phyloP scores from a whole-genome alignment of 2,888 invertebrate species.

The Cryptocheilus praepositus region DNA sequence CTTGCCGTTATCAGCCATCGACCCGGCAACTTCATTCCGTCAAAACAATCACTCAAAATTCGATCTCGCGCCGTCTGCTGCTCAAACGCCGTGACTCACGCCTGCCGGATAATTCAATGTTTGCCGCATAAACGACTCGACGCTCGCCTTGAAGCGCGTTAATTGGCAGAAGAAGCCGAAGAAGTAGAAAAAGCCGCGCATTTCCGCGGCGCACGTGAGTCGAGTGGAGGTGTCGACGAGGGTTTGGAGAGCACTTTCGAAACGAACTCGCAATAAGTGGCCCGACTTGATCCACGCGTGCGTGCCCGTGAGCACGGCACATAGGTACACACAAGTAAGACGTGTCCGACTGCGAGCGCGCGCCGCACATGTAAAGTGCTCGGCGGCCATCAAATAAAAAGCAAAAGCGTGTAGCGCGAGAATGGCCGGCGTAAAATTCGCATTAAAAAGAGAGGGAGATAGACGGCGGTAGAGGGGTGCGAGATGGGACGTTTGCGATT shows the following conservation, averaged over 20 bases:
- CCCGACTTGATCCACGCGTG: conserved; percentile 17
- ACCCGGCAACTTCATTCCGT: too few species aligned
- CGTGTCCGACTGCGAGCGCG: background rate
- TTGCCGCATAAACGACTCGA: too few species aligned
- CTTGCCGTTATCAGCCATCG: too few species aligned
- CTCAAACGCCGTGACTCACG: too few species aligned
- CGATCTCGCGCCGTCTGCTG: too few species aligned
- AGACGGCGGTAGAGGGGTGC: conserved; percentile 3
- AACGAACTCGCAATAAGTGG: conserved; percentile 25
- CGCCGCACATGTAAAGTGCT: conserved; percentile 40
- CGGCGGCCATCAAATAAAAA: conserved; percentile 50
- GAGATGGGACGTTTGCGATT: conserved; percentile 9
- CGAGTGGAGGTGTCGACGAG: conserved; percentile 1
- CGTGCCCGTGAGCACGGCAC: background rate
- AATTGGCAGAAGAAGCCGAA: conserved; percentile 1
- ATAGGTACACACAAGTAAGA: too few species aligned
- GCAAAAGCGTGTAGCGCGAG: conserved; percentile 54
- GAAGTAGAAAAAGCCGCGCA: conserved; percentile 2
- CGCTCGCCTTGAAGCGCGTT: too few species aligned
- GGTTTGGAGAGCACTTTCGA: conserved; percentile 5
- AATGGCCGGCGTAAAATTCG: conserved; percentile 47
- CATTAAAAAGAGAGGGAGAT: conserved; percentile 33
- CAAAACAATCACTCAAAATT: too few species aligned
- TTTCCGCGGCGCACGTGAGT: background rate
- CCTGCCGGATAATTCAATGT: too few species aligned